Percentiles rank a stretch among this genome's conserved stretches.
Conservation (phyloP, 2,888 invertebrate genomes). For the Pelosia muscerda region DNA sequence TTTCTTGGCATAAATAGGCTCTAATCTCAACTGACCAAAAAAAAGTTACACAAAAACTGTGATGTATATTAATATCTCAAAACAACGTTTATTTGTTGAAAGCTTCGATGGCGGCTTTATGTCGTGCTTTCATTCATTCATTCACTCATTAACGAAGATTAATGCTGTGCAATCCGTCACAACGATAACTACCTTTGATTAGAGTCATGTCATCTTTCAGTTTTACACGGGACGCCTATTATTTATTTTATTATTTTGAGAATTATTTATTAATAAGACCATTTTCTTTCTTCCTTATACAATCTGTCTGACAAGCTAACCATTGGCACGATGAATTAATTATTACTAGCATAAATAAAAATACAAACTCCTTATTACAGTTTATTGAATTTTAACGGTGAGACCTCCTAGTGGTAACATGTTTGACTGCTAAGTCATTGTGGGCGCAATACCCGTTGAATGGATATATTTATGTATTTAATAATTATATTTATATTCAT, state of each 20-base stretch:
- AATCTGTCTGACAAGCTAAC: background rate
- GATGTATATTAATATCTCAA: constrained; percentile 24
- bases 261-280: no score
- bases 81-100: constrained; percentile 28
- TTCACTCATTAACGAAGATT: constrained; percentile 51
- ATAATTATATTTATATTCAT: no score
- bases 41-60: constrained; percentile 14
- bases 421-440: no score
- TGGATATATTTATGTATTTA: no score
- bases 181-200: constrained; percentile 44
- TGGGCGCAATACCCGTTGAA: no score
- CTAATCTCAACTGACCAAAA: constrained; percentile 4
- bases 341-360: background rate
- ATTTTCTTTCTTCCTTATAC: no score
- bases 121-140: constrained; percentile 39
- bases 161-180: constrained; percentile 51
- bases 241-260: background rate
- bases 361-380: no score
- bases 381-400: no score
- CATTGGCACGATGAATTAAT: background rate
- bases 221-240: background rate
- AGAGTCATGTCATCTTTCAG: constrained; percentile 25
- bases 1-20: background rate
- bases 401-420: no score
- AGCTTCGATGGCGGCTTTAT: constrained; percentile 25